Evolutionary conservation across 2,797 vertebrate genomes (phyloP).

Genomic region (Bradypodion pumilum): DNA sequence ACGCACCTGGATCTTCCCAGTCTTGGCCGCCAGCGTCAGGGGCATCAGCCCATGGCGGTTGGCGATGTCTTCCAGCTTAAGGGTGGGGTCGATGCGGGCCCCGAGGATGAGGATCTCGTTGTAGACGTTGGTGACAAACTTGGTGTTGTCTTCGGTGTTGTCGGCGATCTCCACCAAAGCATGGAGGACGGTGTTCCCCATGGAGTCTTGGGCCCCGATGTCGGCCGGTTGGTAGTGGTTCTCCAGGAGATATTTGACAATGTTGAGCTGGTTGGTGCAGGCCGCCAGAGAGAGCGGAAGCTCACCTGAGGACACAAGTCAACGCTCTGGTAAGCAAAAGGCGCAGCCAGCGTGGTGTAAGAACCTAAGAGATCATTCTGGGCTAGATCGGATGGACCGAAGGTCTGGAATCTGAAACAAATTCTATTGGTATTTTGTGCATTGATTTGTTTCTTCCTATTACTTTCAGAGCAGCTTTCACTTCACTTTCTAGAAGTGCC

Average conservation of each 20-base stretch:
- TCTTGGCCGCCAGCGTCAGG: constrained; percentile 89
- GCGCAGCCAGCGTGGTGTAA: too few relatives aligned
- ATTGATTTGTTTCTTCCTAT: too few relatives aligned
- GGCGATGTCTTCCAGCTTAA: constrained; percentile 85
- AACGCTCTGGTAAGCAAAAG: too few relatives aligned
- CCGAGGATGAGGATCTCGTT: constrained; percentile 84
- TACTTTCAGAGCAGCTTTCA: too few relatives aligned
- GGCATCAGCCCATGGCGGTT: constrained; percentile 87
- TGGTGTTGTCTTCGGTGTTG: constrained; percentile 86
- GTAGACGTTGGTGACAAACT: constrained; percentile 91
- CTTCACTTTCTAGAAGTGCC: too few relatives aligned
- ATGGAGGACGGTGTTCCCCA: constrained; percentile 92
- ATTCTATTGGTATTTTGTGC: too few relatives aligned
- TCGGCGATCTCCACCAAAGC: constrained; percentile 90
- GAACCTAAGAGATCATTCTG: too few relatives aligned
- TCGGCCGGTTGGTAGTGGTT: constrained; percentile 81
- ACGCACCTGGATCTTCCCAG: constrained; percentile 88
- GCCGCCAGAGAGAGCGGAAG: constrained; percentile 92
- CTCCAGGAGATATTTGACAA: constrained; percentile 89
- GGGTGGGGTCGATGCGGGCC: constrained; percentile 75
- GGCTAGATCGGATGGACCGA: too few relatives aligned
- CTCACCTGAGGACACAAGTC: constrained; percentile 83
- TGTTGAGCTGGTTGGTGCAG: constrained; percentile 92
- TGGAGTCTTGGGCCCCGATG: constrained; percentile 79
- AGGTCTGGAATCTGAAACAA: too few relatives aligned